These are phyloP conservation scores for Thermophis baileyi DNA, from an alignment of 2,113 vertebrate species.

Conservation along the genomic window DNA sequence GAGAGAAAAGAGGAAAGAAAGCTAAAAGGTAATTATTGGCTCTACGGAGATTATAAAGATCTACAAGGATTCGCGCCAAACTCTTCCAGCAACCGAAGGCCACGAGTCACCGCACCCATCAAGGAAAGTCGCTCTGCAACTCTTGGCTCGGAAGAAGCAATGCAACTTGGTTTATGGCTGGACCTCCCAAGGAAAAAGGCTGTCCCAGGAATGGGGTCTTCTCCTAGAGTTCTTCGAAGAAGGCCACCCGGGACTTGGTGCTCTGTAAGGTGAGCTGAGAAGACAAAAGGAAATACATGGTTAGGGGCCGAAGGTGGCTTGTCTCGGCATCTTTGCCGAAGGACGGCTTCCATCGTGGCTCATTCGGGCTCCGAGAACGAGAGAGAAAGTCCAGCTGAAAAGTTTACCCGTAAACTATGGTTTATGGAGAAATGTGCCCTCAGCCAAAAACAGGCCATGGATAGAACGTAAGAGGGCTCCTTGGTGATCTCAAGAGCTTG, in stretches of 20 bases:
- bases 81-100: constrained; percentile 13
- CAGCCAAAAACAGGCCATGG: not conserved
- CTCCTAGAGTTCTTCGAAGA: constrained; percentile 90
- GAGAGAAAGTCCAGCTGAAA: not conserved
- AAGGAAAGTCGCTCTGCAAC: not conserved
- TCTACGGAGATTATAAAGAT: constrained; percentile 9
- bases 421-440: not conserved
- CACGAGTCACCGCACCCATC: constrained; percentile 32
- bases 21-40: not conserved
- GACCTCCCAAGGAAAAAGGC: not conserved
- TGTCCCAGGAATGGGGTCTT: not conserved
- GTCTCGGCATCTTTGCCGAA: not conserved
- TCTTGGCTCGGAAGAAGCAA: not conserved
- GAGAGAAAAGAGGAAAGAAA: not conserved
- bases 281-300: not conserved
- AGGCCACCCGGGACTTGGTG: constrained; percentile 92
- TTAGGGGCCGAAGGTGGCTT: not conserved
- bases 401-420: not conserved
- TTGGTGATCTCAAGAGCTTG: too few species aligned
- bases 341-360: not conserved
- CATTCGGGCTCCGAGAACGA: not conserved
- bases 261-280: constrained; percentile 94
- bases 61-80: constrained; percentile 2
- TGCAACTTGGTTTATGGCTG: not conserved
- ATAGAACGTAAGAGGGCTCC: not conserved